phyloP scores from a whole-genome alignment of 2,797 vertebrate species.

The Cottoperca gobio region DNA sequence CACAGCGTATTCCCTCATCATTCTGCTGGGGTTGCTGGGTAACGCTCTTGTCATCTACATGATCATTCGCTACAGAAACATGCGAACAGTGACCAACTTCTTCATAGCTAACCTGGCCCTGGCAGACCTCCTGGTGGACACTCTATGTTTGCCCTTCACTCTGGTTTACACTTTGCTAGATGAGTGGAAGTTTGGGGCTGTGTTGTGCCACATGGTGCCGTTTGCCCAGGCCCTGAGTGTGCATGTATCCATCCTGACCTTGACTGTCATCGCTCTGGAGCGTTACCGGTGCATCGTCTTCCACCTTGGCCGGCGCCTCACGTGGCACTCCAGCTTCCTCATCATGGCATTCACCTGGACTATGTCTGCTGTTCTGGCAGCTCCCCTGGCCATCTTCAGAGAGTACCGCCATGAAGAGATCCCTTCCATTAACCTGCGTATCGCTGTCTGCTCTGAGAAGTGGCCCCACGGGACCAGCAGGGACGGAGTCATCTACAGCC shows the following conservation, averaged over 20 bases:
- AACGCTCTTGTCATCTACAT: conserved; percentile 93
- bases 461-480: conserved; percentile 91
- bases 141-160: conserved; percentile 93
- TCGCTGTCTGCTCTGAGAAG: conserved; percentile 93
- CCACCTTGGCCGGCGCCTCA: conserved; percentile 91
- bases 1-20: conserved; percentile 91
- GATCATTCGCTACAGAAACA: conserved; percentile 91
- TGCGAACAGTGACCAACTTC: conserved; percentile 95
- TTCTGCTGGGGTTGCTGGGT: conserved; percentile 90
- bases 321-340: conserved; percentile 88
- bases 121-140: conserved; percentile 93
- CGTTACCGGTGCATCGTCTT: conserved; percentile 94
- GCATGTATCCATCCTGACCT: conserved; percentile 91
- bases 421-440: conserved; percentile 88
- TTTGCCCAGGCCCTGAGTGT: conserved; percentile 93
- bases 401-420: conserved; percentile 92
- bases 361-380: conserved; percentile 88
- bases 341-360: conserved; percentile 91
- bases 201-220: conserved; percentile 92
- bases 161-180: conserved; percentile 92
- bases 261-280: conserved; percentile 93
- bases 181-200: conserved; percentile 93
- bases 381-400: conserved; percentile 92
- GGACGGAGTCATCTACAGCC: conserved; percentile 93
- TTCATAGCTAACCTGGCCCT: conserved; percentile 95